Percentiles rank a stretch among this genome's conserved stretches.
These are phyloP conservation scores for Micromesistius poutassou DNA, from an alignment of 2,797 vertebrate genomes.

Conservation along the genomic window DNA sequence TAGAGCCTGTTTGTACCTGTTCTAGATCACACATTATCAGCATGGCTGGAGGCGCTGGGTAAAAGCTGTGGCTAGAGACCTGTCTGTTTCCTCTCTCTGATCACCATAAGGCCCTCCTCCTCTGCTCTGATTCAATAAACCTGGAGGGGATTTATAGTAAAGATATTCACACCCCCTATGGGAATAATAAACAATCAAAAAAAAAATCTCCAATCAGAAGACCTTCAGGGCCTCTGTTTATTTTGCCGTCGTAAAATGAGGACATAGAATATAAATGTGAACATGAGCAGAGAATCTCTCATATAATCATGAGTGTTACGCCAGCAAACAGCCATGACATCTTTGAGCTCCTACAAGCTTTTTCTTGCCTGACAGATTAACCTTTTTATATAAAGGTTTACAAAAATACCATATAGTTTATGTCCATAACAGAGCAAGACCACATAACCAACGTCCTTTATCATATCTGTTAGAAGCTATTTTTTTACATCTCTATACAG, in stretches of 20 bases:
- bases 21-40: constrained; percentile 50
- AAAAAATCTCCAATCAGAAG: constrained; percentile 35
- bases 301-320: constrained; percentile 59
- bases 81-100: constrained; percentile 62
- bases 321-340: constrained; percentile 42
- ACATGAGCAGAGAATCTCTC: constrained; percentile 48
- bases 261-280: constrained; percentile 25
- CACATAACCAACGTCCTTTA: constrained; percentile 27
- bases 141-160: constrained; percentile 67
- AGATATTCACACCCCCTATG: constrained; percentile 62
- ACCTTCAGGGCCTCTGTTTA: constrained; percentile 46
- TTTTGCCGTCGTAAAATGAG: constrained; percentile 47
- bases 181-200: constrained; percentile 64
- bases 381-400: constrained; percentile 28
- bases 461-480: constrained; percentile 16
- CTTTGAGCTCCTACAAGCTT: constrained; percentile 45
- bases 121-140: constrained; percentile 72
- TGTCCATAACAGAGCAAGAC: constrained; percentile 32
- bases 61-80: constrained; percentile 67
- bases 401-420: constrained; percentile 44
- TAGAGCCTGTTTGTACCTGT: constrained; percentile 11
- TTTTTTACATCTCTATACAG: constrained; percentile 32
- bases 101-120: constrained; percentile 66
- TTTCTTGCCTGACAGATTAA: constrained; percentile 22
- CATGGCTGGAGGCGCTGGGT: constrained; percentile 51